A percentile compares a stretch with the other conserved stretches of the same genome.
phyloP scores from a whole-genome alignment of 30 jellyfish, hydroid and myxozoan genomes.

The Sanderia malayensis region DNA sequence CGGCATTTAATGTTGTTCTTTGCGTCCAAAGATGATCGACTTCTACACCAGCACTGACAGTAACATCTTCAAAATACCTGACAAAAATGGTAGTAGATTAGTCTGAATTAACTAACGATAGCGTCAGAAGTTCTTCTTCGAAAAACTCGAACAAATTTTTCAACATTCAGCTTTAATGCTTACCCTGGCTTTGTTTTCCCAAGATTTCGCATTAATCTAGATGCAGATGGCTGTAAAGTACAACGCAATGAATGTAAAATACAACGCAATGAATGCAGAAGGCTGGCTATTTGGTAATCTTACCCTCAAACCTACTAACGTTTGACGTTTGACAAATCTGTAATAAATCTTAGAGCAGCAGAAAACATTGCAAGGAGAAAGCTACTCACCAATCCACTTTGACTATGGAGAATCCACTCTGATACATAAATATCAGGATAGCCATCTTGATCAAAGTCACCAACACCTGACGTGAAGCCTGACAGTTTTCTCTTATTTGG shows the following conservation, averaged over 20 bases:
- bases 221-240: slow-evolving; percentile 75
- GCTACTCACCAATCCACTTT: slow-evolving; percentile 39
- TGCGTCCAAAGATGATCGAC: slow-evolving; percentile 77
- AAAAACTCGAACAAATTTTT: not conserved
- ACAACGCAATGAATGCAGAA: too few species aligned
- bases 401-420: slow-evolving; percentile 89
- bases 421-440: slow-evolving; percentile 84
- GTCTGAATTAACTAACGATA: too few species aligned
- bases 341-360: too few species aligned
- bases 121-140: not conserved
- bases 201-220: slow-evolving; percentile 72
- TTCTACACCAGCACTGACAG: slow-evolving; percentile 90
- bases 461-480: slow-evolving; percentile 92
- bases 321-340: too few species aligned
- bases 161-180: not conserved
- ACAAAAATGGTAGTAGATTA: too few species aligned
- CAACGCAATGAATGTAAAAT: too few species aligned
- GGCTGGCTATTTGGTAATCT: too few species aligned
- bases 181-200: slow-evolving; percentile 94
- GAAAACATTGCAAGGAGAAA: too few species aligned
- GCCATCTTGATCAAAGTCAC: slow-evolving; percentile 94
- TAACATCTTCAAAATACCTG: slow-evolving; percentile 85
- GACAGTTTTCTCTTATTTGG: slow-evolving; percentile 76
- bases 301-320: too few species aligned
- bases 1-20: slow-evolving; percentile 67